These are phyloP conservation scores for Rhombomys opimus DNA, from an alignment of 2,113 vertebrate genomes.

Conservation along the genomic window DNA sequence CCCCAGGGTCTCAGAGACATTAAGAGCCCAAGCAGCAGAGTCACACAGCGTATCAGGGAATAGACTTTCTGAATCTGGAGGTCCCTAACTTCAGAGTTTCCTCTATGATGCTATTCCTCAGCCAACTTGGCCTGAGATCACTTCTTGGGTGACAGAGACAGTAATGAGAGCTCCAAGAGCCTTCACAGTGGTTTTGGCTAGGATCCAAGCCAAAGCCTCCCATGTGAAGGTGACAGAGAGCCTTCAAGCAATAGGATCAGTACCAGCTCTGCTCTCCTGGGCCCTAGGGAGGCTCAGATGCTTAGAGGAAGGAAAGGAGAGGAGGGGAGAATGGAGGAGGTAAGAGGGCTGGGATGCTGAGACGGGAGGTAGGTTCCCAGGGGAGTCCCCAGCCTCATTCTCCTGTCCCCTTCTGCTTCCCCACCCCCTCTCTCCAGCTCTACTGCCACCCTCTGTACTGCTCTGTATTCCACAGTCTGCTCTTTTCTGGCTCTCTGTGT, in stretches of 20 bases:
- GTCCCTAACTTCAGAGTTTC: background rate
- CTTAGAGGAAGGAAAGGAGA: background rate
- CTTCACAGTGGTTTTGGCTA: background rate
- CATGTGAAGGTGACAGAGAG: background rate
- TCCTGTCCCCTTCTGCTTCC: background rate
- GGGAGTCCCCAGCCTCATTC: background rate
- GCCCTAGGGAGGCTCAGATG: slow-evolving; percentile 58
- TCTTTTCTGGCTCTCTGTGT: background rate
- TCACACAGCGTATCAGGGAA: slow-evolving; percentile 35
- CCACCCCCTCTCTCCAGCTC: background rate
- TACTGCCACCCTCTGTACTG: rapidly evolving
- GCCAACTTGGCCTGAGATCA: background rate
- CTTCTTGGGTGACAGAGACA: background rate
- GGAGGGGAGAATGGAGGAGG: background rate
- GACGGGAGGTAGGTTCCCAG: background rate
- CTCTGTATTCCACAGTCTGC: background rate
- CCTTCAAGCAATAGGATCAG: background rate
- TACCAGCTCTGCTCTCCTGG: background rate
- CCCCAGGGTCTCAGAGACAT: slow-evolving; percentile 57
- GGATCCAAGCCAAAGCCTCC: background rate
- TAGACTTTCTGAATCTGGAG: slow-evolving; percentile 13
- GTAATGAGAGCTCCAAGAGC: background rate
- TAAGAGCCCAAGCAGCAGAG: background rate
- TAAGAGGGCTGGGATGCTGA: background rate
- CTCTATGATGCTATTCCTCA: background rate